Evolutionary conservation across 2,888 invertebrate genomes (phyloP).

Genomic region (Phaonia tiefii): DNA sequence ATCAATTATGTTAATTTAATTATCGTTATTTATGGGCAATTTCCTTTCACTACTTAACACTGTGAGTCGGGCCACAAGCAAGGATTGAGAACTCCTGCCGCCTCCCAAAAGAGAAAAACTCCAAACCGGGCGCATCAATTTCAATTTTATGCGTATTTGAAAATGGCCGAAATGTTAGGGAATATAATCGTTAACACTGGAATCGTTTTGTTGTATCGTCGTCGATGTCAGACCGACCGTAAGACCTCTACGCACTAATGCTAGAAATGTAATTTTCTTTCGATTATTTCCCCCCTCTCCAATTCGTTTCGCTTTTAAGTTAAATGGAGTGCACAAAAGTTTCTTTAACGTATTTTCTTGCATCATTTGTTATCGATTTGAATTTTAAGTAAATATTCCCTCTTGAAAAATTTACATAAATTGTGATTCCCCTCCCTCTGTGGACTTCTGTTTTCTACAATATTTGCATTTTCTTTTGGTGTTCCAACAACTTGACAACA

Average conservation of each 20-base stretch:
- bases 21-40: conserved; percentile 63
- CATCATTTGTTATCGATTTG: conserved; percentile 53
- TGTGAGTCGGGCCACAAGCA: too few species aligned
- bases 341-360: conserved; percentile 44
- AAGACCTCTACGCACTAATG: background rate
- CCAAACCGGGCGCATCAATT: conserved; percentile 1
- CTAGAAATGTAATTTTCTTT: conserved; percentile 20
- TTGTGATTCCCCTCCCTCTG: conserved; percentile 36
- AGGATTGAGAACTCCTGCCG: too few species aligned
- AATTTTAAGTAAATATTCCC: conserved; percentile 34
- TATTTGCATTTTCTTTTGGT: background rate
- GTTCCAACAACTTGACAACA: conserved; percentile 32
- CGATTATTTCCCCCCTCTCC: conserved; percentile 1
- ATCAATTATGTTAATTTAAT: conserved; percentile 68
- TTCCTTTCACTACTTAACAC: conserved; percentile 21
- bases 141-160: conserved; percentile 27
- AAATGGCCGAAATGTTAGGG: conserved; percentile 16
- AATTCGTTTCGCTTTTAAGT: conserved; percentile 47
- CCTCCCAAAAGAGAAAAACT: too few species aligned
- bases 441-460: background rate
- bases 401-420: conserved; percentile 53
- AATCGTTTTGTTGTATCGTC: conserved; percentile 26
- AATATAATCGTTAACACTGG: background rate
- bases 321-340: conserved; percentile 61
- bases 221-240: background rate